Conservation (phyloP, 2,797 vertebrate species). For the Phataginus tetradactyla region DNA sequence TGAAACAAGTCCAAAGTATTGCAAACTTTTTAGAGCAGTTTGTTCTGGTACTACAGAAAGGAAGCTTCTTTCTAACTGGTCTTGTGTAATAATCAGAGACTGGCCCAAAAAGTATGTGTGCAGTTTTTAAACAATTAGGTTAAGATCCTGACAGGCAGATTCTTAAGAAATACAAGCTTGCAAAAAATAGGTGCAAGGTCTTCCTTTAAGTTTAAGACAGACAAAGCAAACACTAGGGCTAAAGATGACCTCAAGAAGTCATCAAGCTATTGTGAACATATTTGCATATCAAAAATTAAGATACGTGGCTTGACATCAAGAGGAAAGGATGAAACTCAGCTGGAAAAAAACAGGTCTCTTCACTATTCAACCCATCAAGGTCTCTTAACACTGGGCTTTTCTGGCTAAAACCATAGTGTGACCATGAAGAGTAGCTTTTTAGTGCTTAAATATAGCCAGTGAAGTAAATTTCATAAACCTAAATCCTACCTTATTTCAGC, state of each 20-base stretch:
- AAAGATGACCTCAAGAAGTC: constrained; percentile 37
- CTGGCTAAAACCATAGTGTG: constrained; percentile 5
- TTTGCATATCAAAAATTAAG: constrained; percentile 53
- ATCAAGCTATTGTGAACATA: constrained; percentile 34
- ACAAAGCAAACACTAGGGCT: constrained; percentile 33
- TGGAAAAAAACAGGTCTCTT: constrained; percentile 43
- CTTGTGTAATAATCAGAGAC: constrained; percentile 76
- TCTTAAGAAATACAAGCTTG: constrained; percentile 65
- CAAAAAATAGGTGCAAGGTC: constrained; percentile 52
- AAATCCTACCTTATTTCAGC: constrained; percentile 54
- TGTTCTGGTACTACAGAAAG: constrained; percentile 83
- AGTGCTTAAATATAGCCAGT: constrained; percentile 51
- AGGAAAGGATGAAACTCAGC: constrained; percentile 9
- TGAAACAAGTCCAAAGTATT: constrained; percentile 85
- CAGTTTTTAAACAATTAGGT: constrained; percentile 82
- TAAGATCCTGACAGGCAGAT: constrained; percentile 73
- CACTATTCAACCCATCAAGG: neutral
- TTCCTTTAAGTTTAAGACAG: constrained; percentile 40
- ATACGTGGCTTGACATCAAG: neutral
- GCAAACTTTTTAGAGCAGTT: constrained; percentile 85
- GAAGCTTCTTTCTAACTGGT: constrained; percentile 81
- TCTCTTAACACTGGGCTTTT: constrained; percentile 31
- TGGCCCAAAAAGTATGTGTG: constrained; percentile 81
- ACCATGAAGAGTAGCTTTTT: constrained; percentile 25
- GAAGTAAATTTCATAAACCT: constrained; percentile 60